Conservation (phyloP, 2,797 vertebrate species). For the Muraenolepis orangiensis region DNA sequence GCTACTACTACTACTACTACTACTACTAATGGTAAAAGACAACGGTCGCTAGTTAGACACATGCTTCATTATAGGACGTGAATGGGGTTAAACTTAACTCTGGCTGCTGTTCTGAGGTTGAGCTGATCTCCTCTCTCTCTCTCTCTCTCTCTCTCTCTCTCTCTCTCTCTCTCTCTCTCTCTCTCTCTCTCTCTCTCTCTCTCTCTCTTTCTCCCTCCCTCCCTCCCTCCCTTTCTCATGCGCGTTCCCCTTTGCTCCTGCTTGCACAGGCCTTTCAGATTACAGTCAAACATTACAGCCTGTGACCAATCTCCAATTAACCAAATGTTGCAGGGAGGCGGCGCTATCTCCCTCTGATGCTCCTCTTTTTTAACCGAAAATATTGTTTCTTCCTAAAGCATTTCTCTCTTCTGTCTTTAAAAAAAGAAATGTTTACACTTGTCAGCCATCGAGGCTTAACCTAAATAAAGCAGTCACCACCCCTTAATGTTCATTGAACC, state of each 20-base stretch:
- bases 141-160: slow-evolving; percentile 17
- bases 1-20: no score
- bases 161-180: slow-evolving; percentile 43
- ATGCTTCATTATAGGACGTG: slow-evolving; percentile 64
- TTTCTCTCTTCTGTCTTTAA: slow-evolving; percentile 21
- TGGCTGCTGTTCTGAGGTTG: slow-evolving; percentile 50
- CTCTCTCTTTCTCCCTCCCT: slow-evolving; percentile 23
- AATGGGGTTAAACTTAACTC: slow-evolving; percentile 75
- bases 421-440: no score
- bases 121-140: slow-evolving; percentile 56
- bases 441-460: slow-evolving; percentile 67
- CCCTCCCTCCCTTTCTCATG: slow-evolving; percentile 24
- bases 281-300: slow-evolving; percentile 76
- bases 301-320: slow-evolving; percentile 80
- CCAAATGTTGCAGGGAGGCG: slow-evolving; percentile 71
- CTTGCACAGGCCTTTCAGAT: slow-evolving; percentile 74
- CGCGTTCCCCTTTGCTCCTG: slow-evolving; percentile 40
- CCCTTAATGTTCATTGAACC: slow-evolving; percentile 63
- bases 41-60: slow-evolving; percentile 41
- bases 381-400: slow-evolving; percentile 62
- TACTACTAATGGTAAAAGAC: not conserved
- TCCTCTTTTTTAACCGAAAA: slow-evolving; percentile 58
- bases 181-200: slow-evolving; percentile 15
- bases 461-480: slow-evolving; percentile 75
- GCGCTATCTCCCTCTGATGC: slow-evolving; percentile 70